Percentiles rank a stretch among this genome's conserved stretches.
Conservation (phyloP, 2,888 invertebrate species). For the Eilema griseolum region DNA sequence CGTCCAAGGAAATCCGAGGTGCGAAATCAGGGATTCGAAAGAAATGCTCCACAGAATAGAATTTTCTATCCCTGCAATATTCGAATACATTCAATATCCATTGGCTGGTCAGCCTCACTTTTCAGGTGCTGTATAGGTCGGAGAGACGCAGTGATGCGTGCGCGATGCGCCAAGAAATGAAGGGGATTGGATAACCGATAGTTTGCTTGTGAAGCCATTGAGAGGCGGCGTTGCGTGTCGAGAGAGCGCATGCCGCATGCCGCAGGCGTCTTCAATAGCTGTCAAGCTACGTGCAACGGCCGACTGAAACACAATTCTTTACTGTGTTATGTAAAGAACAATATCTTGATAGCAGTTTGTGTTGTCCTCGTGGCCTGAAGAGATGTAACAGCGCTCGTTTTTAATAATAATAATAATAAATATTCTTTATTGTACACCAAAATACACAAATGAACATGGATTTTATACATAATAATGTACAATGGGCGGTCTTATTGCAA, state of each 20-base stretch:
- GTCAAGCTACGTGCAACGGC: constrained; percentile 18
- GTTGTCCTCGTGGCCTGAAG: not conserved
- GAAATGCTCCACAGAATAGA: constrained; percentile 32
- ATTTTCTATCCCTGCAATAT: constrained; percentile 21
- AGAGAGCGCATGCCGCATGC: constrained; percentile 19
- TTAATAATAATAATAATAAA: too few relatives aligned
- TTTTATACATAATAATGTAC: too few relatives aligned
- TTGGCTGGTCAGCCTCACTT: constrained; percentile 27
- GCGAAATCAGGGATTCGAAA: constrained; percentile 71
- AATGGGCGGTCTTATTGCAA: too few relatives aligned
- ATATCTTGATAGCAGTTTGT: not conserved
- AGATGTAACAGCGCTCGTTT: not conserved
- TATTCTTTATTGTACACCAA: too few relatives aligned
- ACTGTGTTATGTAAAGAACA: constrained; percentile 12
- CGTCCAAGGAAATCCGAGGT: constrained; percentile 62
- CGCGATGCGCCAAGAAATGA: too few relatives aligned
- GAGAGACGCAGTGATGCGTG: constrained; percentile 36
- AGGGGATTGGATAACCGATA: constrained; percentile 3
- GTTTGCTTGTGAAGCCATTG: constrained; percentile 23
- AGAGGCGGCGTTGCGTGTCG: constrained; percentile 18
- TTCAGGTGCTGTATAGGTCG: constrained; percentile 10
- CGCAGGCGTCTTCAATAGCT: constrained; percentile 20
- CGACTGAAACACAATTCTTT: constrained; percentile 14
- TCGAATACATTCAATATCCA: constrained; percentile 48
- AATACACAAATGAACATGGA: too few relatives aligned